Evolutionary conservation across 2,797 vertebrate species (phyloP), one percentile per base, ranked within the genome.

Genomic region (Spondyliosoma cantharus): DNA sequence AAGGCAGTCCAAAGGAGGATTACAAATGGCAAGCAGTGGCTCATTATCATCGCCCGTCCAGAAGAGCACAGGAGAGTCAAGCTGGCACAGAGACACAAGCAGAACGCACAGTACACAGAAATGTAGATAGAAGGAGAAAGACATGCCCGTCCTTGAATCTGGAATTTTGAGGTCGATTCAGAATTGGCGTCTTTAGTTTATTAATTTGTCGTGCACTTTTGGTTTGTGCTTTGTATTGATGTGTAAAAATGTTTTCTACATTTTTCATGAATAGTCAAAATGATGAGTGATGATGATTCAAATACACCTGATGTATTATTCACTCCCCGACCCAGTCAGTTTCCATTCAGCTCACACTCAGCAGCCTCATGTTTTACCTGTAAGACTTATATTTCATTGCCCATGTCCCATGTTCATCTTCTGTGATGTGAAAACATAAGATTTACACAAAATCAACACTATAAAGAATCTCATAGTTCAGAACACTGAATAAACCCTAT

Each of bases 1-100:
- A 81, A 81, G 57, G 45, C 73, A 88, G 80, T 86, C 84, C 87
- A 82, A 85, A 78, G 69, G 77, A 87, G 66, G 83, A 84, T 86
- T 87, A 77, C 77, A 82, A 80, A 89, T 79, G 48, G 73, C 57
- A 78, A 50, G 37, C 82, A 63, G 53, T 20, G 49, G 43, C n/a
- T 52, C 57, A 79, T 90, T 88, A 88, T 91, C 82, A 56, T 70
- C 83, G 59, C 43, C 71, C 45, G 73, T 89, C 70, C 83, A 90
- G 84, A 84, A 62, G 66, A 65, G 68, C 85, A 78, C 74, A 25
- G 45, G 71, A 78, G 78, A 90, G 75, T 79, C 69, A 71, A 69
- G 72, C 17, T 85, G 81, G 68, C 83, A 74, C 24, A 0, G 32
- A 68, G 60, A 70, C 48, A 9, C 63, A 63, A 58, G 24, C 32